Percentiles rank a stretch among this genome's conserved stretches.
phyloP scores from a whole-genome alignment of 2,888 invertebrate species.

The Drosophila kuntzei region DNA sequence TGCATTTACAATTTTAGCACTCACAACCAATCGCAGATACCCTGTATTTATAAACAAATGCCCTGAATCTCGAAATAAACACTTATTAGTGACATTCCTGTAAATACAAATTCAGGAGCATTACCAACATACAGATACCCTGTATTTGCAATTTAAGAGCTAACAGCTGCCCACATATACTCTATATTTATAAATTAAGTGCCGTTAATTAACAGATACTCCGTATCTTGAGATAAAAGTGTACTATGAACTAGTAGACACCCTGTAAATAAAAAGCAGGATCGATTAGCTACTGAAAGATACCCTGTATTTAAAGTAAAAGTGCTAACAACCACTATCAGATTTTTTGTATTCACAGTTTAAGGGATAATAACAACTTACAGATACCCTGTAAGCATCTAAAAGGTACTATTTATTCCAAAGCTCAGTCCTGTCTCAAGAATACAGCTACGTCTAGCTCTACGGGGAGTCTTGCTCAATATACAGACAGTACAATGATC shows the following conservation, averaged over 20 bases:
- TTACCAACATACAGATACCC: neutral
- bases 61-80: no score
- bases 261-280: slow-evolving; percentile 5
- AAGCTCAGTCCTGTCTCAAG: no score
- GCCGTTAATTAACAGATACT: neutral
- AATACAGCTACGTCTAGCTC: neutral
- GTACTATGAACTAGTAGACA: neutral
- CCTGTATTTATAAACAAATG: no score
- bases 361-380: neutral
- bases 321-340: no score
- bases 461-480: slow-evolving; percentile 15
- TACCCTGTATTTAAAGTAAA: no score
- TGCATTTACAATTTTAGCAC: no score
- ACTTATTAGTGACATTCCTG: no score
- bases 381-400: neutral
- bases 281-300: no score
- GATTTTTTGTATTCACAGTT: no score
- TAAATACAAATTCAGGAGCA: neutral
- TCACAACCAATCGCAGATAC: no score
- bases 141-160: neutral
- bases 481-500: slow-evolving; percentile 28
- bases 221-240: neutral
- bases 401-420: no score
- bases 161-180: neutral
- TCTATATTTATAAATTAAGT: neutral